Conservation (phyloP, 1,140 invertebrate species). For the Cherax quadricarinatus region DNA sequence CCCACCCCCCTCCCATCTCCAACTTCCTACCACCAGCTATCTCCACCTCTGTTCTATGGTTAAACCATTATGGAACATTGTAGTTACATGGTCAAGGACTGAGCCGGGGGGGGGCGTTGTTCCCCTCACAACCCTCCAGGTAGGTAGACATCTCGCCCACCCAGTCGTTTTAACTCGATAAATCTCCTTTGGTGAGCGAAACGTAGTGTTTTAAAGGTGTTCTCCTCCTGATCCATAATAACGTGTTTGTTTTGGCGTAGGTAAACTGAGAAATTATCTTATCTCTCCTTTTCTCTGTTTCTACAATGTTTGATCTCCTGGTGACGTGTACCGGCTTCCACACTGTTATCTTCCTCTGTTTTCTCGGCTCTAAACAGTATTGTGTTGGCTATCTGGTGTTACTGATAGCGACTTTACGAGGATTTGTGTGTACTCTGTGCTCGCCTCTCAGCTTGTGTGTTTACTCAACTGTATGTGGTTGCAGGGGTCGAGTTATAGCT, state of each 20-base stretch:
- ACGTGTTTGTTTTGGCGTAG: too few species aligned
- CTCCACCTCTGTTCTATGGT: background rate
- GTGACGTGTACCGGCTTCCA: background rate
- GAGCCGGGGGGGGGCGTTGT: too few species aligned
- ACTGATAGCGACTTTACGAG: background rate
- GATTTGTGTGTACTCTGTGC: background rate
- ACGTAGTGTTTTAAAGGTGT: too few species aligned
- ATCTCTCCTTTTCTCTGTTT: background rate
- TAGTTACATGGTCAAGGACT: too few species aligned
- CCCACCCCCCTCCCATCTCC: background rate
- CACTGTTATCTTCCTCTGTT: background rate
- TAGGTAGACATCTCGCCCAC: too few species aligned
- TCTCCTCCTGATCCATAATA: too few species aligned
- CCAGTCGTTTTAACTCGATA: too few species aligned
- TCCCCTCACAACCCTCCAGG: too few species aligned
- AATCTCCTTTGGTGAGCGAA: too few species aligned
- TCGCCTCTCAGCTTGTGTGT: background rate
- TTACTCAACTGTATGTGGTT: background rate
- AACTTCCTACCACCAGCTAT: background rate
- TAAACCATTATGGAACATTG: too few species aligned
- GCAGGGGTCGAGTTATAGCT: too few species aligned
- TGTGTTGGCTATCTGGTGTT: background rate
- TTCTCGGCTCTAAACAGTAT: background rate
- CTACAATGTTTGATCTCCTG: background rate
- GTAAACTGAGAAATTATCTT: too few species aligned